Base-by-base conservation (phyloP, 2,113 vertebrate species). In the Hyperopisus bebe region DNA sequence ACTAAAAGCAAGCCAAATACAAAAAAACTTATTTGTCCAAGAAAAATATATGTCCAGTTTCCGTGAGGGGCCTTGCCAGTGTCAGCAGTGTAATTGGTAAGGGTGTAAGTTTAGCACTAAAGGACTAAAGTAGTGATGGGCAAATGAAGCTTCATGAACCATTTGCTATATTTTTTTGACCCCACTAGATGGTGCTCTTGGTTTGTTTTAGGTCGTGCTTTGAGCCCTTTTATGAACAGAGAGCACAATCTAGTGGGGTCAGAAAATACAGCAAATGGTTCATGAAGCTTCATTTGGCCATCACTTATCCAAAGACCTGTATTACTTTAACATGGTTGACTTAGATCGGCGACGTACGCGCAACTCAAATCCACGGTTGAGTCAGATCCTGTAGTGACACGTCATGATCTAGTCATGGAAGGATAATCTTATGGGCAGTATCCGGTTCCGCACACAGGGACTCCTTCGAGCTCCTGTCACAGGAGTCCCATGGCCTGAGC, bases 391-490 rank as follows among this genome's bases (percentile, higher is more conserved):
- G 62, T 31, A 31, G 3, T 70, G 62, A 70, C 62, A 13, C 1
- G 62, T 66, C 27, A 70, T 31, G n/a, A 27, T 70, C n/a, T 70
- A 3, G n/a, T 70, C 62, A 70, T 11, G 35, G 74, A 42, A 42
- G 35, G 35, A 19, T 77, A 42, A 19, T 15, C 17, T 77, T 77
- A 77, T 9, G 10, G n/a, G n/a, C 62, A 0, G 62, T 70, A 3
- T 6, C 4, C 27, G 90, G 0, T 85, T 2, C 7, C 90, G 88
- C 91, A 91, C 91, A 88, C 92, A 99, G 98, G 93, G 97, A 98
- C 91, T 97, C 97, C 1, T 97, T 99, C 35, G 98, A 99, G 91
- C 96, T 96, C 82, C 94, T 99, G 47, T 96, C 97, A 48, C 97
- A 98, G 91, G 96, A 97, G 93, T 97, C 97, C 42, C 98, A 98